Conservation (phyloP, 2,888 invertebrate genomes). For the Epinotia ramella region DNA sequence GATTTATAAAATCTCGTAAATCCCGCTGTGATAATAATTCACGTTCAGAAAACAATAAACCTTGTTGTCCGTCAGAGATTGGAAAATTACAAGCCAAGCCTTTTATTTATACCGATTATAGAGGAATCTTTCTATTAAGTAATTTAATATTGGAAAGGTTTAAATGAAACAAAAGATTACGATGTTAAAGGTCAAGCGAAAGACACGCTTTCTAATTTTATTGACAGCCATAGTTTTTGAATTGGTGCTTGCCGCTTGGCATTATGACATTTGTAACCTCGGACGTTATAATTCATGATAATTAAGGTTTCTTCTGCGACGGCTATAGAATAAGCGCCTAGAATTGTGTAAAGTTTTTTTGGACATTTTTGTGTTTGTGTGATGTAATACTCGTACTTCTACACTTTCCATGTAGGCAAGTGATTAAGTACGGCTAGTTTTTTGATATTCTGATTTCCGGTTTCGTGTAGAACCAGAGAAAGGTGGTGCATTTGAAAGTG, state of each 20-base stretch:
- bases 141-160: conserved; percentile 42
- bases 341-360: not conserved
- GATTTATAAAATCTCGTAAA: conserved; percentile 34
- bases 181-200: conserved; percentile 41
- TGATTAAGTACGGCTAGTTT: not conserved
- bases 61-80: conserved; percentile 20
- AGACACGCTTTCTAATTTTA: conserved; percentile 43
- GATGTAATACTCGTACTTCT: not conserved
- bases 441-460: conserved; percentile 16
- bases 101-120: conserved; percentile 28
- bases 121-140: conserved; percentile 34
- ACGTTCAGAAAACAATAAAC: conserved; percentile 37
- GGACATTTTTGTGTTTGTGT: not conserved
- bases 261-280: conserved; percentile 34
- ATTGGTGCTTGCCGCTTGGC: conserved; percentile 22
- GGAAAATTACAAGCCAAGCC: conserved; percentile 22
- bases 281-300: conserved; percentile 34
- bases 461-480: conserved; percentile 25
- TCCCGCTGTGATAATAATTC: conserved; percentile 33
- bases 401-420: not conserved
- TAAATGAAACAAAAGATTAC: conserved; percentile 44
- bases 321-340: not conserved
- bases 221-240: conserved; percentile 38
- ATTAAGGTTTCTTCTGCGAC: conserved; percentile 9
- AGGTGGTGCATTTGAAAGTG: conserved; percentile 39